A percentile compares a stretch with the other conserved stretches of the same genome.
These are phyloP conservation scores for Furcifer pardalis DNA, from an alignment of 2,797 vertebrate genomes.

Conservation along the genomic window DNA sequence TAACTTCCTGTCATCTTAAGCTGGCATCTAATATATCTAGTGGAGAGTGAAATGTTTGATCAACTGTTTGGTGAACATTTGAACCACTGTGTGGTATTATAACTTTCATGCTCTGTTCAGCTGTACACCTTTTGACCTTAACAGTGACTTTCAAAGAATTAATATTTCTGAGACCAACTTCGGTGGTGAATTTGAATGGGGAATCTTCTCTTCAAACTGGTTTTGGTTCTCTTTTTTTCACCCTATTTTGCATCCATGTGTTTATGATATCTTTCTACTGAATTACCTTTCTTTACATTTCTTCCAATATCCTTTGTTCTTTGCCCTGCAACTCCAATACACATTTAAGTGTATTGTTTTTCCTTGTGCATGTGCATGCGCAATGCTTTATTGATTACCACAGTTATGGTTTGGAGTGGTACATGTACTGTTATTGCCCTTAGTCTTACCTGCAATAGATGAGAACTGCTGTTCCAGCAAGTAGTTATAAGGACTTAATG, in stretches of 20 bases:
- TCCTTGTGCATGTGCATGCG: background rate
- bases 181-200: background rate
- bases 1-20: constrained; percentile 31
- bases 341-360: background rate
- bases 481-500: background rate
- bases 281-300: background rate
- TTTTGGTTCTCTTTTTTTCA: background rate
- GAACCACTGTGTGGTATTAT: constrained; percentile 8
- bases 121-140: constrained; percentile 26
- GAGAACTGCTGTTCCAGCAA: background rate
- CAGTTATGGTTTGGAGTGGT: background rate
- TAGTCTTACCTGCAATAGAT: background rate
- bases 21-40: constrained; percentile 19
- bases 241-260: background rate
- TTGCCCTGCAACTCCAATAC: background rate
- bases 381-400: no score
- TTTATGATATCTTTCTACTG: background rate
- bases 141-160: constrained; percentile 33
- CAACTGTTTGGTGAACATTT: background rate
- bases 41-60: no score
- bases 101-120: constrained; percentile 43
- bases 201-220: background rate
- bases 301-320: background rate
- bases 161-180: constrained; percentile 7
- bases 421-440: background rate